phyloP scores from a whole-genome alignment of 2,113 vertebrate genomes.

The Brachypteracias leptosomus region DNA sequence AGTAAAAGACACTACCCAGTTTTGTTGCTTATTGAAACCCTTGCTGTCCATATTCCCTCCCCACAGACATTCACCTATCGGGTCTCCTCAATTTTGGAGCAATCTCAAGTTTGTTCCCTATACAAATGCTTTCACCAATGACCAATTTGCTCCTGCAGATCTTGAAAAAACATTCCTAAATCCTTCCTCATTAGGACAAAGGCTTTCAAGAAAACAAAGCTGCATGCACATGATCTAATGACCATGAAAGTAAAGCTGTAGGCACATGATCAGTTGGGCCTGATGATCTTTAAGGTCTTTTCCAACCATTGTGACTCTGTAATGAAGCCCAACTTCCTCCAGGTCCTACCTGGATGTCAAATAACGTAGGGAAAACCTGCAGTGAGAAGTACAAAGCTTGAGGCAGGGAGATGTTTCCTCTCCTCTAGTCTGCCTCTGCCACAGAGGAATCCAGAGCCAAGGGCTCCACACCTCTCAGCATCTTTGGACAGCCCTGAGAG shows the following conservation, averaged over 20 bases:
- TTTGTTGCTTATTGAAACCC: not conserved
- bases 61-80: not conserved
- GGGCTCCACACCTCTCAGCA: not conserved
- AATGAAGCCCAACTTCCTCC: not conserved
- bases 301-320: too few relatives aligned
- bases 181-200: not conserved
- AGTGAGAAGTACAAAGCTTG: not conserved
- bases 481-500: not conserved
- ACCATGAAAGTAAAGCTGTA: too few relatives aligned
- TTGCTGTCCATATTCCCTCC: not conserved
- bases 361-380: not conserved
- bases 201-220: not conserved
- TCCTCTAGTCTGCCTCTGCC: not conserved
- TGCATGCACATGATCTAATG: too few relatives aligned
- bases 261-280: too few relatives aligned
- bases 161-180: not conserved
- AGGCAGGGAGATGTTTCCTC: not conserved
- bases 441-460: not conserved
- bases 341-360: not conserved
- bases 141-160: not conserved
- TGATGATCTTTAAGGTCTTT: too few relatives aligned
- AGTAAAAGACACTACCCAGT: not conserved
- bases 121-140: not conserved
- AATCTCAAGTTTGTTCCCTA: not conserved
- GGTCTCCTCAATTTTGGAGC: not conserved